These are phyloP conservation scores for Ochropacha duplaris DNA, from an alignment of 2,888 invertebrate species.

Conservation along the genomic window DNA sequence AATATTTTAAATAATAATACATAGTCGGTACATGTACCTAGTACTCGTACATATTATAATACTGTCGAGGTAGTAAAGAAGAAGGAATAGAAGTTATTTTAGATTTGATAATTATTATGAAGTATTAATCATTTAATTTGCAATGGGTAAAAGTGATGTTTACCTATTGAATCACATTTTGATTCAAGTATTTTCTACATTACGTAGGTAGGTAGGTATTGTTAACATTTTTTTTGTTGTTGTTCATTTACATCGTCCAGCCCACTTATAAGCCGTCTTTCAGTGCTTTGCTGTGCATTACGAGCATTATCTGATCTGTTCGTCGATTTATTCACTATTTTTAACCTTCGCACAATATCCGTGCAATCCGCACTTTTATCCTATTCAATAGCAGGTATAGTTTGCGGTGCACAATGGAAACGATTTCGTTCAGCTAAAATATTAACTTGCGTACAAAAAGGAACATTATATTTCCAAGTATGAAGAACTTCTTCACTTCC, in stretches of 20 bases:
- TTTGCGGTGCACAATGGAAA: constrained; percentile 64
- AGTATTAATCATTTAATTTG: too few relatives aligned
- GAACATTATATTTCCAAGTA: constrained; percentile 80
- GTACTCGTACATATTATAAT: too few relatives aligned
- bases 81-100: too few relatives aligned
- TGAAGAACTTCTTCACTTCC: constrained; percentile 78
- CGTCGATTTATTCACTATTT: constrained; percentile 61
- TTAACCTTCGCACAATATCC: constrained; percentile 58
- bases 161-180: too few relatives aligned
- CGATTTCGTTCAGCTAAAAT: constrained; percentile 77
- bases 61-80: background rate
- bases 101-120: too few relatives aligned
- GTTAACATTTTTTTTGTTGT: constrained; percentile 14
- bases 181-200: too few relatives aligned
- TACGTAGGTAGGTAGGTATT: too few relatives aligned
- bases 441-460: constrained; percentile 78
- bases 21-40: background rate
- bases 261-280: constrained; percentile 58
- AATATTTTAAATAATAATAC: constrained; percentile 2
- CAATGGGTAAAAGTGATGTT: too few relatives aligned
- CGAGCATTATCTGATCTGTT: constrained; percentile 48
- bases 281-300: constrained; percentile 49
- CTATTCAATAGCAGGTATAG: constrained; percentile 72
- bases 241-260: constrained; percentile 70
- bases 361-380: constrained; percentile 67